These are phyloP conservation scores for Solen grandis DNA, from an alignment of 1,140 invertebrate genomes.

Conservation along the genomic window DNA sequence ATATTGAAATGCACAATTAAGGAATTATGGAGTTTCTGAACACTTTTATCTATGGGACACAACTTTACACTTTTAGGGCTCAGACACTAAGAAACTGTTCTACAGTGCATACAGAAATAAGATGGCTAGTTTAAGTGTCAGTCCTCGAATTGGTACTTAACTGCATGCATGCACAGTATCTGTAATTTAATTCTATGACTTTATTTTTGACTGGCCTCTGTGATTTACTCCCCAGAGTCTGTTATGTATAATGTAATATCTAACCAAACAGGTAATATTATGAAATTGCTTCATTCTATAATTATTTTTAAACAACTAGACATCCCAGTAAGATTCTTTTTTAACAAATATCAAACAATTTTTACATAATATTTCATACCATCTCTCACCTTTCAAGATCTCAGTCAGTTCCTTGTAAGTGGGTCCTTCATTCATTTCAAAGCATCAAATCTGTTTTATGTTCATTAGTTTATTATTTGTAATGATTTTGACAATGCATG, in stretches of 20 bases:
- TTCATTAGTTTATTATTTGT: no score
- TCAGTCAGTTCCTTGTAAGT: no score
- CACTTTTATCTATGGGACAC: no score
- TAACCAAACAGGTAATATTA: no score
- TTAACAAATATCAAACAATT: conserved; percentile 13
- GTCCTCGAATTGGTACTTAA: neutral
- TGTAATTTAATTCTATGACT: neutral
- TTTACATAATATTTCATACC: no score
- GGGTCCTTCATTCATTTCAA: no score
- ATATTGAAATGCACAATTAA: neutral
- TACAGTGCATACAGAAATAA: neutral
- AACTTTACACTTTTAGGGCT: neutral
- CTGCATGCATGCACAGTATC: neutral
- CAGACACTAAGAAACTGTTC: neutral
- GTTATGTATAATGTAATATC: no score
- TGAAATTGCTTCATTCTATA: no score
- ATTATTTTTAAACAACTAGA: neutral
- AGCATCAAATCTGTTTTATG: no score
- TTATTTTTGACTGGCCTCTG: neutral
- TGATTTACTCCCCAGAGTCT: neutral
- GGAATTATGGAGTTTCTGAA: no score
- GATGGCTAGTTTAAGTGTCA: neutral
- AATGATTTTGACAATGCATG: no score
- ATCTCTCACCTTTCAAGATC: no score
- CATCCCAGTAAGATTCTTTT: neutral